Evolutionary conservation across 2,113 vertebrate species (phyloP), one percentile per base, ranked within the genome.

Genomic region (Condylura cristata): DNA sequence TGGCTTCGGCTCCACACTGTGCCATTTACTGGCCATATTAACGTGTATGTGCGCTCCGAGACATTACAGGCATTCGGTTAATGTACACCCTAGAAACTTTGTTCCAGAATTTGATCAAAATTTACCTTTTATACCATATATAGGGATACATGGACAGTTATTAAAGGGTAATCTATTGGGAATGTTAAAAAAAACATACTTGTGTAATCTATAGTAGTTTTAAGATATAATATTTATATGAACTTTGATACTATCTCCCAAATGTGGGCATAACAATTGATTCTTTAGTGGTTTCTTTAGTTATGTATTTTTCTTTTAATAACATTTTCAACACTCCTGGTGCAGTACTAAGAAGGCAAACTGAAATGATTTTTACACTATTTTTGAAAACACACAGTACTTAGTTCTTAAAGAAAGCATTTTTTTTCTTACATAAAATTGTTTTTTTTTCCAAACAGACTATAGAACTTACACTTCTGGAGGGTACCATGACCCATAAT

Each of bases 351-450:
- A 70, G 91, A 88, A 78, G 30, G 71, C 30, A 74, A 10, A 20
- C 44, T 32, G 46, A 86, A 65, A 3, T 8, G 10, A 48, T 84
- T 37, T 61, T 48, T 74, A 72, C 24, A 86, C 7, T 48, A 65
- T 58, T 71, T 86, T n/a, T 51, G 72, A 88, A 94, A 93, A 65
- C 66, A 90, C 4, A 89, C 20, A 65, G 13, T 51, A 75, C 17
- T 81, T 85, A 84, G 24, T 41, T 89, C 32, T 78, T 66, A 17
- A 86, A 61, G 10, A 81, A 89, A 88, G 30, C 22, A 76, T 34
- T 68, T 34, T 68, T 51, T 17, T 11, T 56, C 22, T 56, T 56
- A 22, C 6, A 53, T 22, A 28, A 61, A 61, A 16, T 26, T 26
- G 9, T 61, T 28, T 61, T 24, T 8, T 51, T 85, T 8, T 58